Evolutionary conservation across 2,888 invertebrate genomes (phyloP), one percentile per base, ranked within the genome.

Genomic region (Lampropteryx suffumata): DNA sequence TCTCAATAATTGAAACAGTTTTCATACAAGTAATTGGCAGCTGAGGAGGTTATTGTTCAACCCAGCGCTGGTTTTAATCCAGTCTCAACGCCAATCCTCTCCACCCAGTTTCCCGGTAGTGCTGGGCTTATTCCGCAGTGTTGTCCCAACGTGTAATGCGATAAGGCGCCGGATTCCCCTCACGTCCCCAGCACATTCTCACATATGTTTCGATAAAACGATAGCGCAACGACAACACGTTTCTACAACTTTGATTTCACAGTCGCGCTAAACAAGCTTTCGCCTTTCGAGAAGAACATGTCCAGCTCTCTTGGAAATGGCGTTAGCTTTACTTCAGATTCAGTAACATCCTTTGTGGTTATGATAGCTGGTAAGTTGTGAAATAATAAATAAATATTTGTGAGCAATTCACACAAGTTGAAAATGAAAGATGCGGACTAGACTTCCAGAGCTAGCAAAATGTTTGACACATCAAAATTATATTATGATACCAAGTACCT

Each of bases 181-280:
- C 66, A 67, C 65, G 67, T 72, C 37, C 40, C 46, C 41, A 65
- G 59, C 65, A 64, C 64, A 69, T 71, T 71, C 64, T 63, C 67
- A 64, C 63, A 63, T 66, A 62, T 51, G 63, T 65, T 60, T 59
- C 55, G 57, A 62, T 61, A 64, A 59, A 59, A 56, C 60, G 63
- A 64, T 66, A 64, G 64, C 60, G 47, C 45, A 59, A 64, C 53
- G 50, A 56, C 52, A 40, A 47, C 33, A 42, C 41, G 39, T 32
- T 49, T 34, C 44, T 41, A 26, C 33, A 45, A 40, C 48, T 53
- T 49, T 57, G 55, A 57, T 50, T 55, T 48, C 36, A 35, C 35
- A 44, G 39, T 45, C 14, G 42, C 33, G 24, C 27, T 39, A 46
- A 49, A 54, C 44, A 45, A 41, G 42, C 27, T 41, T 44, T 44